phyloP scores from a whole-genome alignment of 2,888 invertebrate species.

The Platycheirus rosarum region DNA sequence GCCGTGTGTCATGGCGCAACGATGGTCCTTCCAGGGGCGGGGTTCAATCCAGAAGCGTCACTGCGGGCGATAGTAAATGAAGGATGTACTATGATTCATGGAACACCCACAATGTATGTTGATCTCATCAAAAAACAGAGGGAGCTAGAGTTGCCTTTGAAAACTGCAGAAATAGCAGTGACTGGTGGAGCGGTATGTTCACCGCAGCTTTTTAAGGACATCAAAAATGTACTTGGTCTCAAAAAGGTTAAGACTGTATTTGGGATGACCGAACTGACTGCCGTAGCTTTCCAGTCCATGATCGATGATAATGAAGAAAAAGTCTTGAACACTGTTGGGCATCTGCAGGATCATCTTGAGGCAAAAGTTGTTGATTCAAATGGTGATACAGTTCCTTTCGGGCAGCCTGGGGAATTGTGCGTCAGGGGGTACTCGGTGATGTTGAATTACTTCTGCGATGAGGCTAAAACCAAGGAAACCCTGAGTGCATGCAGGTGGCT shows the following conservation, averaged over 20 bases:
- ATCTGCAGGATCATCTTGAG: slow-evolving; percentile 83
- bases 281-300: slow-evolving; percentile 83
- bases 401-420: slow-evolving; percentile 88
- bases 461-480: slow-evolving; percentile 86
- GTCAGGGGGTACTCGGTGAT: slow-evolving; percentile 87
- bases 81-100: slow-evolving; percentile 87
- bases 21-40: slow-evolving; percentile 84
- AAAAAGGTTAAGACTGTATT: slow-evolving; percentile 83
- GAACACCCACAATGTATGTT: slow-evolving; percentile 93
- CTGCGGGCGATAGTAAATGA: slow-evolving; percentile 86
- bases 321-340: slow-evolving; percentile 83
- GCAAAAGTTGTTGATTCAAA: slow-evolving; percentile 84
- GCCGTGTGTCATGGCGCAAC: slow-evolving; percentile 85
- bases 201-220: slow-evolving; percentile 83
- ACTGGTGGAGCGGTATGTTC: slow-evolving; percentile 89
- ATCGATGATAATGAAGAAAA: slow-evolving; percentile 81
- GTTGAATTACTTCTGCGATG: slow-evolving; percentile 88
- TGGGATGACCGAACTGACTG: slow-evolving; percentile 84
- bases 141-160: slow-evolving; percentile 82
- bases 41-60: slow-evolving; percentile 85
- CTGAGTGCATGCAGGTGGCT: slow-evolving; percentile 87
- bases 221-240: slow-evolving; percentile 82
- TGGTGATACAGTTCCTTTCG: slow-evolving; percentile 85
- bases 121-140: slow-evolving; percentile 85
- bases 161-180: slow-evolving; percentile 83